A percentile compares a stretch with the other conserved stretches of the same genome.
Conservation (phyloP, 2,113 vertebrate genomes). For the Daphoenositta chrysoptera region DNA sequence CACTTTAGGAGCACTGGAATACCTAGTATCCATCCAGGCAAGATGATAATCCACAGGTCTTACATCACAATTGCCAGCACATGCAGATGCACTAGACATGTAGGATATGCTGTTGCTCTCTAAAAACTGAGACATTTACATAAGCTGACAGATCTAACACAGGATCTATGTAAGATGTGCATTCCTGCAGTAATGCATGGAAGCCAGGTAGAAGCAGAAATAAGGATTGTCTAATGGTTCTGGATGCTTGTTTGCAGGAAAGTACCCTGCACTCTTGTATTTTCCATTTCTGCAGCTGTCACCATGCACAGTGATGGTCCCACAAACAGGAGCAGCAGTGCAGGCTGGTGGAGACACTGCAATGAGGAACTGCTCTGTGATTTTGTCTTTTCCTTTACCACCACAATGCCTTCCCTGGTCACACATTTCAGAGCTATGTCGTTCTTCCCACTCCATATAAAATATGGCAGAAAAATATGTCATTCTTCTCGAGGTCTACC, state of each 20-base stretch:
- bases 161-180: neutral
- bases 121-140: neutral
- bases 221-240: neutral
- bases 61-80: neutral
- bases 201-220: neutral
- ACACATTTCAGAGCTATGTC: neutral
- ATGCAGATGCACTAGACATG: neutral
- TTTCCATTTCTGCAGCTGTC: neutral
- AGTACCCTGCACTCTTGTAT: fast-evolving
- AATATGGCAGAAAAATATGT: neutral
- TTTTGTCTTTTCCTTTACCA: neutral
- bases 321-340: fast-evolving
- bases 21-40: neutral
- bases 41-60: neutral
- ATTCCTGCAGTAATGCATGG: neutral
- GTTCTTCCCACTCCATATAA: neutral
- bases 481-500: neutral
- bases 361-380: neutral
- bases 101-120: neutral
- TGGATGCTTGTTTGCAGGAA: neutral
- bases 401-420: neutral
- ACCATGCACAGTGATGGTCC: neutral
- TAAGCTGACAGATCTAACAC: neutral
- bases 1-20: neutral
- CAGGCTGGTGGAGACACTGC: neutral